Evolutionary conservation across 64 coral and sea anemone species (phyloP).

Genomic region (Astreopora myriophthalma): DNA sequence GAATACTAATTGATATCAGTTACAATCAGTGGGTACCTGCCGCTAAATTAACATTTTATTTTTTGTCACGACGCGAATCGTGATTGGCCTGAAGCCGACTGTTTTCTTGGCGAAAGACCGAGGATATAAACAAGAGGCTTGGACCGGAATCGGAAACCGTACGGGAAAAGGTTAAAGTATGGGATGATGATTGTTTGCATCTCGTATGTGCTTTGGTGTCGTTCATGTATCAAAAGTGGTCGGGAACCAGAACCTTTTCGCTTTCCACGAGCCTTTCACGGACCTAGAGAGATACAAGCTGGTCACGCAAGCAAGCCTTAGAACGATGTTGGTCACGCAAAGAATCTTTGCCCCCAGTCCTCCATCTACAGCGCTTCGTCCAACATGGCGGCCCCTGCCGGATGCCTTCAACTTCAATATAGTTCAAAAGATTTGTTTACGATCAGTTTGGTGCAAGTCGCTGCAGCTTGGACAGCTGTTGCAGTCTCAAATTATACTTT

Average conservation of each 20-base stretch:
- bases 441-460: slow-evolving; percentile 30
- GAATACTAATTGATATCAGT: too few species aligned
- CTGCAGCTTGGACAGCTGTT: slow-evolving; percentile 16
- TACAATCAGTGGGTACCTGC: too few species aligned
- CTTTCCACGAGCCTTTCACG: too few species aligned
- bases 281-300: too few species aligned
- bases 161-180: too few species aligned
- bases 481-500: slow-evolving; percentile 62
- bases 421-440: slow-evolving; percentile 28
- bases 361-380: background rate
- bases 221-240: too few species aligned
- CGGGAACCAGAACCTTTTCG: too few species aligned
- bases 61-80: background rate
- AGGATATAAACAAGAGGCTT: background rate
- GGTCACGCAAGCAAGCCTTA: too few species aligned
- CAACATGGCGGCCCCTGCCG: slow-evolving; percentile 54
- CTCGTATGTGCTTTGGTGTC: too few species aligned
- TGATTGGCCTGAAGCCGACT: background rate
- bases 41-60: background rate
- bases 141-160: background rate
- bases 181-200: too few species aligned
- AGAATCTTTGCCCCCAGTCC: too few species aligned
- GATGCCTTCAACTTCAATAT: background rate
- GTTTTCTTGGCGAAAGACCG: background rate
- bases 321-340: too few species aligned